These are phyloP conservation scores for Triplophysa tibetana DNA, from an alignment of 2,113 vertebrate genomes.

Conservation along the genomic window DNA sequence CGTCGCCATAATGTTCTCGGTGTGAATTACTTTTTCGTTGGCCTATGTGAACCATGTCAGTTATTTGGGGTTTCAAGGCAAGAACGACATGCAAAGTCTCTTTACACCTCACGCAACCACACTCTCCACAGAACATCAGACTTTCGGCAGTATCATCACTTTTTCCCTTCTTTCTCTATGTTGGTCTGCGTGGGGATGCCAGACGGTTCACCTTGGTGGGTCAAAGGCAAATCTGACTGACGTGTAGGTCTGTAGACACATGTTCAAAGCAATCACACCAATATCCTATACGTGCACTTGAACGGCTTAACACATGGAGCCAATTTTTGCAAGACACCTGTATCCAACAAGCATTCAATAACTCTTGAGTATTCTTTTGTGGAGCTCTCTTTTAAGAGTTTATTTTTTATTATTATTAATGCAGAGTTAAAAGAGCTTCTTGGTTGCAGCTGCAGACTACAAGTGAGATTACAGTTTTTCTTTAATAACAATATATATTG, in stretches of 20 bases:
- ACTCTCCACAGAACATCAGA: conserved; percentile 18
- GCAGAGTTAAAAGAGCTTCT: no score
- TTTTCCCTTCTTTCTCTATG: conserved; percentile 13
- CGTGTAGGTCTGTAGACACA: neutral
- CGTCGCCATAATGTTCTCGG: neutral
- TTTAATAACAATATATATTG: neutral
- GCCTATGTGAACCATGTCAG: conserved; percentile 16
- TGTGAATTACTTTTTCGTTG: neutral
- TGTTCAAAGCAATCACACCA: neutral
- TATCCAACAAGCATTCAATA: no score
- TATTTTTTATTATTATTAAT: no score
- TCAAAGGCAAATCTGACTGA: neutral
- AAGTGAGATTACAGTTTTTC: no score
- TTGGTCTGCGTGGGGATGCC: neutral
- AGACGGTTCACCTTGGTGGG: neutral
- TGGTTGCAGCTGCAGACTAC: no score
- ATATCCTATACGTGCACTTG: neutral
- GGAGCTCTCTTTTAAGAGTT: no score
- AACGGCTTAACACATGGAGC: neutral
- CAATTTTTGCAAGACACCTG: neutral
- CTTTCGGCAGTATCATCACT: conserved; percentile 8
- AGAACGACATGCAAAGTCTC: neutral
- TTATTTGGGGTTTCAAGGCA: conserved; percentile 6
- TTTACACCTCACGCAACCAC: conserved; percentile 5
- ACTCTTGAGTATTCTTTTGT: no score